phyloP scores from a whole-genome alignment of 1,140 invertebrate genomes.

The Hyles euphorbiae region DNA sequence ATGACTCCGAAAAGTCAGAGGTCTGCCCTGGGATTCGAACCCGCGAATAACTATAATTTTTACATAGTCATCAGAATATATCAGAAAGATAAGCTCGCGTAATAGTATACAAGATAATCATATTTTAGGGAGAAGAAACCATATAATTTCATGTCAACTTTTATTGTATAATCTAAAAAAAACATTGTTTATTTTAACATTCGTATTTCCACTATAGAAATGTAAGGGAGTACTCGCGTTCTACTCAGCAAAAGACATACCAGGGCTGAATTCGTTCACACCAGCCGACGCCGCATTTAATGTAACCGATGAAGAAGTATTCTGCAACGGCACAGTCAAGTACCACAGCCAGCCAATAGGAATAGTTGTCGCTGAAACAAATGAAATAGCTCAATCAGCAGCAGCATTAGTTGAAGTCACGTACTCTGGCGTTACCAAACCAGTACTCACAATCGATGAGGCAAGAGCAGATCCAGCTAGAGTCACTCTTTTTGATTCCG shows the following conservation, averaged over 20 bases:
- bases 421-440: conserved; percentile 11
- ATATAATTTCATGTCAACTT: too few species aligned
- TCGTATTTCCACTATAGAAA: conserved; percentile 41
- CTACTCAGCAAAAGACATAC: conserved; percentile 83
- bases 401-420: conserved; percentile 79
- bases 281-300: conserved; percentile 25
- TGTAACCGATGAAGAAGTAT: conserved; percentile 66
- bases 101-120: too few species aligned
- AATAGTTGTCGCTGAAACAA: conserved; percentile 80
- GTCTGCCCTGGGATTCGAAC: too few species aligned
- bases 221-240: conserved; percentile 83
- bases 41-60: too few species aligned
- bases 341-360: conserved; percentile 85
- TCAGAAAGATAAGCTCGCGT: too few species aligned
- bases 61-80: too few species aligned
- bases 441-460: conserved; percentile 8
- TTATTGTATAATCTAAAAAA: too few species aligned
- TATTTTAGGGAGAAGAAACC: too few species aligned
- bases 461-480: conserved; percentile 9
- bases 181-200: too few species aligned
- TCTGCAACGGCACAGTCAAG: conserved; percentile 69
- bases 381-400: conserved; percentile 78
- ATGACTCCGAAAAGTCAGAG: too few species aligned
- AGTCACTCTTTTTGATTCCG: neutral
- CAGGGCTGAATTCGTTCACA: conserved; percentile 80